Conservation (phyloP, 1,140 invertebrate species). For the Notospermus geniculatus region DNA sequence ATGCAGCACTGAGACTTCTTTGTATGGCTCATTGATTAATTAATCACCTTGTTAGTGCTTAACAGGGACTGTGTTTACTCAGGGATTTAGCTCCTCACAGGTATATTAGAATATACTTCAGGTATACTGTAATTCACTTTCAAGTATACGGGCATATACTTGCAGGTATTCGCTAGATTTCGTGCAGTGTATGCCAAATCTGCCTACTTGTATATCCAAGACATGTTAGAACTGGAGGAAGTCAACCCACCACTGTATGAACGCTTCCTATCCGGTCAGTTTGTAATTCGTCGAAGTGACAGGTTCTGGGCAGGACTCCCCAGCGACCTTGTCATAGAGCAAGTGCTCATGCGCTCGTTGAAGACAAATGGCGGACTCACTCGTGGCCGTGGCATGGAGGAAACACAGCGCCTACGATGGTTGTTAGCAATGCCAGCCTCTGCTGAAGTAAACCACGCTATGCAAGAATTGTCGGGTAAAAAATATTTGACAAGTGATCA, state of each 20-base stretch:
- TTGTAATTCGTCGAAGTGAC: conserved; percentile 1
- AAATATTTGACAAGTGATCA: not conserved
- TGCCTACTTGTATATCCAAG: not conserved
- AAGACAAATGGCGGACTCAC: not conserved
- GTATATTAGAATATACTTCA: no score
- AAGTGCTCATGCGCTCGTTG: not conserved
- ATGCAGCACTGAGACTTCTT: no score
- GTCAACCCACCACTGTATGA: no score
- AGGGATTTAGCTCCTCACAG: no score
- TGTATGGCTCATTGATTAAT: no score
- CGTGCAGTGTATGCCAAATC: conserved; percentile 13
- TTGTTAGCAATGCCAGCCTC: not conserved
- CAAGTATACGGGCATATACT: conserved; percentile 5
- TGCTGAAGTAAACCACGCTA: conserved; percentile 1
- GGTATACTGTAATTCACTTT: conserved; percentile 28
- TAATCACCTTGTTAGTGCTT: no score
- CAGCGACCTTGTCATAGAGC: not conserved
- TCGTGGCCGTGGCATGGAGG: not conserved
- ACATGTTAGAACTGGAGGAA: no score
- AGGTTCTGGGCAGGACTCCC: not conserved
- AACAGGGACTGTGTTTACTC: no score
- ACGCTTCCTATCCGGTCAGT: not conserved
- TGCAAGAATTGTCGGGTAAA: not conserved
- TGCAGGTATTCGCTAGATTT: conserved; percentile 14
- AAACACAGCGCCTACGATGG: not conserved